These are phyloP conservation scores for Corvus moneduloides DNA, from an alignment of 2,113 vertebrate genomes.

Conservation along the genomic window DNA sequence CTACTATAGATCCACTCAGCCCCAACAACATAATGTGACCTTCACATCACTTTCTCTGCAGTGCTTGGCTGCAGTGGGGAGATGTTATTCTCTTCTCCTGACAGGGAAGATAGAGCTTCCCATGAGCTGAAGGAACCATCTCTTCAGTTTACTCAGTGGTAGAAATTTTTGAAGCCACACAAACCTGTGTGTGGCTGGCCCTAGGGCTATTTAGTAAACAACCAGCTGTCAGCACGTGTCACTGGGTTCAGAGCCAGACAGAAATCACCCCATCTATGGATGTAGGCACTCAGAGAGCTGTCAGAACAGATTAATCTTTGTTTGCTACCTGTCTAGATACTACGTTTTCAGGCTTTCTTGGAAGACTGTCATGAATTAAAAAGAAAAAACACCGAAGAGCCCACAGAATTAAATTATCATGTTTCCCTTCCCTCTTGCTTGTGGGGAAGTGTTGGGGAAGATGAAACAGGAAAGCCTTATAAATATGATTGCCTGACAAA, in stretches of 20 bases:
- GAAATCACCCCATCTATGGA: neutral
- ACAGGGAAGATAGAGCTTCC: neutral
- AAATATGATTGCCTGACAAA: too few relatives aligned
- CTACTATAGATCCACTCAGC: neutral
- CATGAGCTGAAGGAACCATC: neutral
- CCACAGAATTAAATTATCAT: neutral
- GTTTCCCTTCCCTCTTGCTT: neutral
- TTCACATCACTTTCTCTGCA: neutral
- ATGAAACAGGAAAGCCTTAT: too few relatives aligned
- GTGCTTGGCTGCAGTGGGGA: neutral
- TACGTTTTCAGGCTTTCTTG: neutral
- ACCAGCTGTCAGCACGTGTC: neutral
- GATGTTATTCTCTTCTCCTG: neutral
- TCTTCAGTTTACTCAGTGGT: neutral
- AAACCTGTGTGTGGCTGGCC: neutral
- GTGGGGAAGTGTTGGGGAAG: too few relatives aligned
- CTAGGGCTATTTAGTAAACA: neutral
- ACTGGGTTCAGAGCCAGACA: neutral
- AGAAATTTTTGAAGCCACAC: neutral
- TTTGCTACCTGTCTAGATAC: neutral
- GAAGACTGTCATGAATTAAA: neutral
- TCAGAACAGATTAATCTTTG: neutral
- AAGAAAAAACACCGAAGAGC: neutral
- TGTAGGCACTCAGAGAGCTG: neutral
- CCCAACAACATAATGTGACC: fast-evolving